phyloP scores from a whole-genome alignment of 1,140 invertebrate genomes.

The Temnothorax longispinosus region DNA sequence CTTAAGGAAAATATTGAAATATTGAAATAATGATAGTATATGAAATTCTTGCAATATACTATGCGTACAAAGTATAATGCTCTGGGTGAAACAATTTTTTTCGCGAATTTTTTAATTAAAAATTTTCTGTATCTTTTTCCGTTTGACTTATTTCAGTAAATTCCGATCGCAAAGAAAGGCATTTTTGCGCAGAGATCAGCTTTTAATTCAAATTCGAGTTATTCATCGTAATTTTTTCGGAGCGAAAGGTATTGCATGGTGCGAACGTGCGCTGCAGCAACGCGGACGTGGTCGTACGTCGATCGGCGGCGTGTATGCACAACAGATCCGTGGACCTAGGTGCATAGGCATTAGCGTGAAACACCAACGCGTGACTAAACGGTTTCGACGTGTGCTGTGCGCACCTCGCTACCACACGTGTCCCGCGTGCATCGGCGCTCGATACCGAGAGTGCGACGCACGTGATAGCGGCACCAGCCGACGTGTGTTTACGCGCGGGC shows the following conservation, averaged over 20 bases:
- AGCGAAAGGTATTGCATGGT: not conserved
- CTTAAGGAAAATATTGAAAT: not conserved
- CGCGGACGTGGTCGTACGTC: not conserved
- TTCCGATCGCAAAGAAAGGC: not conserved
- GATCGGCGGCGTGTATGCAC: not conserved
- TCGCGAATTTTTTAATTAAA: not conserved
- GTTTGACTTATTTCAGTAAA: not conserved
- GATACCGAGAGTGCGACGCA: conserved; percentile 10
- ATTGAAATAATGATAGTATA: not conserved
- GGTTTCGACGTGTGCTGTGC: not conserved
- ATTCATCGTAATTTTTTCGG: not conserved
- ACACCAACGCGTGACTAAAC: not conserved
- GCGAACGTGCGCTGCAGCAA: not conserved
- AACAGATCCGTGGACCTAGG: not conserved
- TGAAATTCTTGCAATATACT: not conserved
- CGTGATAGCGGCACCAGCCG: conserved; percentile 35
- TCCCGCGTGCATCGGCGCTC: conserved; percentile 5
- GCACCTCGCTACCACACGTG: not conserved
- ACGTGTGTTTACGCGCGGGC: conserved; percentile 20
- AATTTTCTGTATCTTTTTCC: not conserved
- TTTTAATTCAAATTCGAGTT: not conserved
- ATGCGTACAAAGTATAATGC: not conserved
- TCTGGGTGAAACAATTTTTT: not conserved
- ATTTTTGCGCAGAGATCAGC: not conserved
- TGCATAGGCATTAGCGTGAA: not conserved